phyloP scores from a whole-genome alignment of 2,113 vertebrate genomes.

The Lasiurus borealis region DNA sequence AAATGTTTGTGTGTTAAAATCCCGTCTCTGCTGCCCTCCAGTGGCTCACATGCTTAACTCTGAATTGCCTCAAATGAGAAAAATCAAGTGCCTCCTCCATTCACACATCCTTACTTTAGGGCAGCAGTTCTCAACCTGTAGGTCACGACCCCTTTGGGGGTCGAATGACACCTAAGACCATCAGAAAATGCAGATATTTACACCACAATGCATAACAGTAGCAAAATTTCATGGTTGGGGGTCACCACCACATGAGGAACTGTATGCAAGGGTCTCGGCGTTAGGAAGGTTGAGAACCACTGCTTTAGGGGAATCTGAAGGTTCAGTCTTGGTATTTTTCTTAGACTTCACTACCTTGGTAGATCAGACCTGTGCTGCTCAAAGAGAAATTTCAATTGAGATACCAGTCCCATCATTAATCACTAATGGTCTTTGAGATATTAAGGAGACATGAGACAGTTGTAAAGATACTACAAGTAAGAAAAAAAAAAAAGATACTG shows the following conservation, averaged over 20 bases:
- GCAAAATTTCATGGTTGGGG: too few relatives aligned
- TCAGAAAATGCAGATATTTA: too few relatives aligned
- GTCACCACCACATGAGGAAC: too few relatives aligned
- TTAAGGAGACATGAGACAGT: neutral
- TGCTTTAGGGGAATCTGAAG: neutral
- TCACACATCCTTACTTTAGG: neutral
- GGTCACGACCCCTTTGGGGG: too few relatives aligned
- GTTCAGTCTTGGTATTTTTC: neutral
- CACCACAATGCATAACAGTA: too few relatives aligned
- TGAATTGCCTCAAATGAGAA: neutral
- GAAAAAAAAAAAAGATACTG: neutral
- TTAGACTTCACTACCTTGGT: neutral
- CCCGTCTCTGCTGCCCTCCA: slow-evolving; percentile 82
- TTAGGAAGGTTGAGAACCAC: too few relatives aligned
- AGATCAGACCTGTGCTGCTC: neutral
- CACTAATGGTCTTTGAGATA: neutral
- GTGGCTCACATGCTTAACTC: slow-evolving; percentile 61
- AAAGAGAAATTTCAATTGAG: neutral
- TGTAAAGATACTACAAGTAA: neutral
- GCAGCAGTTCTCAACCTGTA: too few relatives aligned
- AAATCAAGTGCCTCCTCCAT: neutral
- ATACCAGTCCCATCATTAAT: neutral
- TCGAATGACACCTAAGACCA: too few relatives aligned
- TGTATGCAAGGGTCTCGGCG: too few relatives aligned
- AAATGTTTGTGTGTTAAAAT: neutral